phyloP scores from a whole-genome alignment of 1,140 invertebrate genomes.

The Drosophila nannoptera region DNA sequence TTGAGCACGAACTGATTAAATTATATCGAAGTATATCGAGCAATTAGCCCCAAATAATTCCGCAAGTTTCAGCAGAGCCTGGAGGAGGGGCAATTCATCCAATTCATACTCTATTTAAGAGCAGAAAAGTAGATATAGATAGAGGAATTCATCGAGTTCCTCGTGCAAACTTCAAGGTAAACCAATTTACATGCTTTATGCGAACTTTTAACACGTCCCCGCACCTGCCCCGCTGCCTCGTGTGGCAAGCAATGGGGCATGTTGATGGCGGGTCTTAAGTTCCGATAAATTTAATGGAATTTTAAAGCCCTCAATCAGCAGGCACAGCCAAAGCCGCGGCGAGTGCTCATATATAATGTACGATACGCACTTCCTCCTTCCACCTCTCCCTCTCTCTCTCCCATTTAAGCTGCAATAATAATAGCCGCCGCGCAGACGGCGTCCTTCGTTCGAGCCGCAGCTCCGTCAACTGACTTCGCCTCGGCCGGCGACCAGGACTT shows the following conservation, averaged over 20 bases:
- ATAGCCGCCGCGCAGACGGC: slow-evolving; percentile 45
- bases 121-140: no score
- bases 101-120: no score
- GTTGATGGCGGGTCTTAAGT: slow-evolving; percentile 49
- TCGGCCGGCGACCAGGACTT: slow-evolving; percentile 32
- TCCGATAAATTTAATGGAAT: slow-evolving; percentile 61
- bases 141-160: no score
- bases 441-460: slow-evolving; percentile 27
- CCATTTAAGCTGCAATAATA: slow-evolving; percentile 65
- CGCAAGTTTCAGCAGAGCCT: no score
- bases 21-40: background rate
- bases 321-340: slow-evolving; percentile 12
- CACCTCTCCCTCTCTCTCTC: slow-evolving; percentile 21
- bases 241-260: background rate
- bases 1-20: slow-evolving; percentile 26
- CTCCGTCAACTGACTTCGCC: slow-evolving; percentile 30
- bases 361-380: slow-evolving; percentile 1
- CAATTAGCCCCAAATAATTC: no score
- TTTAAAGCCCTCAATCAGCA: slow-evolving; percentile 65
- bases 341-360: slow-evolving; percentile 48
- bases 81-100: no score
- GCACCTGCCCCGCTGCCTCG: background rate
- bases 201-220: background rate
- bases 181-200: slow-evolving; percentile 12
- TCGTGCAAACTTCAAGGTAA: background rate